Base-by-base conservation (phyloP, 2,797 vertebrate species). In the Natrix natrix region DNA sequence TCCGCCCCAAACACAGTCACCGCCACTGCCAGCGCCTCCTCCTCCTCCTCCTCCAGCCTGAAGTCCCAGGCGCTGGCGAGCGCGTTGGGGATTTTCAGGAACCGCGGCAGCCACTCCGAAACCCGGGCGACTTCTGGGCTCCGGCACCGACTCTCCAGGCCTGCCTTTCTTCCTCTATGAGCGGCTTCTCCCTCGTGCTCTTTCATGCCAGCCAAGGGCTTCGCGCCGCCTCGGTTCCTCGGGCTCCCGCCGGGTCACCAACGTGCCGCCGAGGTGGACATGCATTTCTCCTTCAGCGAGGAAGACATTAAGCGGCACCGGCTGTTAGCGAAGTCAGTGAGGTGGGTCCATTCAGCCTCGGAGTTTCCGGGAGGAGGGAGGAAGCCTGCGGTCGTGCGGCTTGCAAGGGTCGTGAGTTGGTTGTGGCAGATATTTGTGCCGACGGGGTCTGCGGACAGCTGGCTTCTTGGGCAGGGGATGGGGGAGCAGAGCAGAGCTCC, bases 211-310 rank as follows among this genome's bases (percentile, higher is more conserved):
- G 86, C 93, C 93, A 43, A 61, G 93, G 93, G 56, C 93, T 94
- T 90, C 86, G 83, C 54, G 83, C 43, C 83, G 91, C 92, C 48
- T 57, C 61, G 83, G 10, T 88, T 93, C 88, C 91, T 48, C 14
- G 88, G 54, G 61, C 91, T 56, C 55, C 88, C 55, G 89, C 60
- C 91, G 89, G 88, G 59, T 56, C 92, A 3, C 59, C 88, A 1
- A 8, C 92, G 57, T n/a, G 87, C 83, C 87, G 88, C 93, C 28
- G 86, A 91, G 88, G 48, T 24, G 90, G 86, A 56, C 43, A 95
- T 95, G 95, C 96, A 97, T 92, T 97, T 97, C 95, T 96, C 97
- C 94, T 97, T 97, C 97, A 97, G 96, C 93, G 97, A 97, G 28
- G 97, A 97, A 93, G 97, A 97, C 93, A 96, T 96, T 83, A 95